A percentile compares a stretch with the other conserved stretches of the same genome.
Evolutionary conservation across 2,888 invertebrate genomes (phyloP).

Genomic region (Scaptomyza parva): DNA sequence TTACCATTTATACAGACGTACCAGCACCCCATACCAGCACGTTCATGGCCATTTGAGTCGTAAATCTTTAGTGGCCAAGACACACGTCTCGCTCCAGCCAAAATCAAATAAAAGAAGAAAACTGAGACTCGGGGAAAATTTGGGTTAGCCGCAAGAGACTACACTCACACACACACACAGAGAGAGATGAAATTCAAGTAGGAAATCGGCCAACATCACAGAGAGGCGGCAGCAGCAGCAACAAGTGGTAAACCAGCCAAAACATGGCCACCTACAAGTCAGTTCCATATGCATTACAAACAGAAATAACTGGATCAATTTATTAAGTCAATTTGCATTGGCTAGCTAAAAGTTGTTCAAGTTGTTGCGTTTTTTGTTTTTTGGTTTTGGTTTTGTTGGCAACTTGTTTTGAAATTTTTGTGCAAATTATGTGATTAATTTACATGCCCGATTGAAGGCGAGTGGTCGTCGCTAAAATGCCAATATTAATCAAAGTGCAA

Average conservation of each 20-base stretch:
- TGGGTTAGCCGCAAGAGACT: slow-evolving; percentile 53
- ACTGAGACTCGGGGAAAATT: slow-evolving; percentile 49
- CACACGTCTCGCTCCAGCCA: slow-evolving; percentile 58
- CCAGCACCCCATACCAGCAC: slow-evolving; percentile 69
- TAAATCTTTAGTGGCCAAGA: slow-evolving; percentile 71
- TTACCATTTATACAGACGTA: slow-evolving; percentile 30
- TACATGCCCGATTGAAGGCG: slow-evolving; percentile 36
- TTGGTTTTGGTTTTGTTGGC: slow-evolving; percentile 19
- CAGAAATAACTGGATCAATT: slow-evolving; percentile 67
- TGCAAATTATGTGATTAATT: slow-evolving; percentile 74
- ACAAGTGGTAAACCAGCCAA: slow-evolving; percentile 72
- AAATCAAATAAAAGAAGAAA: slow-evolving; percentile 24
- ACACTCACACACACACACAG: slow-evolving; percentile 2
- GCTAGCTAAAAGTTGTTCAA: slow-evolving; percentile 58
- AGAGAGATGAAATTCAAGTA: slow-evolving; percentile 51
- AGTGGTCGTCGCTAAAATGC: slow-evolving; percentile 42
- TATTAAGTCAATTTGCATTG: slow-evolving; percentile 66
- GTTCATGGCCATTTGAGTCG: slow-evolving; percentile 79
- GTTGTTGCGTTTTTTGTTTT: slow-evolving; percentile 32
- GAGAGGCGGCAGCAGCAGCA: slow-evolving; percentile 27
- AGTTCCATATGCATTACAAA: slow-evolving; percentile 31
- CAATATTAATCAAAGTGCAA: slow-evolving; percentile 35
- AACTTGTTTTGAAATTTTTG: slow-evolving; percentile 56
- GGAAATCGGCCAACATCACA: slow-evolving; percentile 54
- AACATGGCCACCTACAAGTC: slow-evolving; percentile 76